A percentile compares a stretch with the other conserved stretches of the same genome.
These are phyloP conservation scores for Acanthacorydalis orientalis DNA, from an alignment of 2,888 invertebrate genomes.

Conservation along the genomic window DNA sequence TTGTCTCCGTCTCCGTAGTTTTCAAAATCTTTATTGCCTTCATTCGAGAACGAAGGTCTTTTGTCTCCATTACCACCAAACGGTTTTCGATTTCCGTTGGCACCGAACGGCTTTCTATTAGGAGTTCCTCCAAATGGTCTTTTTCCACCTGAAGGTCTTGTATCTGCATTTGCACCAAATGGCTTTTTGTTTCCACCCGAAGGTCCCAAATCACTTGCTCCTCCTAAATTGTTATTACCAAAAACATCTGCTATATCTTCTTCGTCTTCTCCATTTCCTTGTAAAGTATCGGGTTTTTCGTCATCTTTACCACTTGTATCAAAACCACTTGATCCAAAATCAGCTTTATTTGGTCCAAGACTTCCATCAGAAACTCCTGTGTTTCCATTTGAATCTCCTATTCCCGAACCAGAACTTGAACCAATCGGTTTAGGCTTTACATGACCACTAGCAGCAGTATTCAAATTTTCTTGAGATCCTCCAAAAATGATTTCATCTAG, in stretches of 20 bases:
- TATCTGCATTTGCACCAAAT: too few relatives aligned
- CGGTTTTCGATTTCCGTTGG: too few relatives aligned
- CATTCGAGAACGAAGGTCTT: too few relatives aligned
- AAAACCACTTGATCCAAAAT: constrained; percentile 1
- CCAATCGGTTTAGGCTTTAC: constrained; percentile 28
- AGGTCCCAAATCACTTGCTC: background rate
- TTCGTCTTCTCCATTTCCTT: constrained; percentile 9
- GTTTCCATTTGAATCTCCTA: background rate
- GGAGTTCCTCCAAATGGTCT: background rate
- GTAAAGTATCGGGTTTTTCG: constrained; percentile 10
- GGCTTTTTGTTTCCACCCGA: too few relatives aligned
- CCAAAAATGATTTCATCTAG: constrained; percentile 13
- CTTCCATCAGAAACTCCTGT: background rate
- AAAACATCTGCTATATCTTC: background rate
- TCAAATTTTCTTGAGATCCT: constrained; percentile 30
- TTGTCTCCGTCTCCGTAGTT: too few relatives aligned
- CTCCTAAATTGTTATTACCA: background rate
- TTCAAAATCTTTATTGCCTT: too few relatives aligned
- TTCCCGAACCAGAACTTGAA: too few relatives aligned
- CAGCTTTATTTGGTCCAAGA: background rate
- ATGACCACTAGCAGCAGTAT: constrained; percentile 39
- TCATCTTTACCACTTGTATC: constrained; percentile 1
- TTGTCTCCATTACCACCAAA: too few relatives aligned
- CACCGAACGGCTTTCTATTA: background rate
- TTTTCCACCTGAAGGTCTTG: background rate